These are phyloP conservation scores for Protobothrops flavoviridis DNA, from an alignment of 2,113 vertebrate species.

Conservation along the genomic window DNA sequence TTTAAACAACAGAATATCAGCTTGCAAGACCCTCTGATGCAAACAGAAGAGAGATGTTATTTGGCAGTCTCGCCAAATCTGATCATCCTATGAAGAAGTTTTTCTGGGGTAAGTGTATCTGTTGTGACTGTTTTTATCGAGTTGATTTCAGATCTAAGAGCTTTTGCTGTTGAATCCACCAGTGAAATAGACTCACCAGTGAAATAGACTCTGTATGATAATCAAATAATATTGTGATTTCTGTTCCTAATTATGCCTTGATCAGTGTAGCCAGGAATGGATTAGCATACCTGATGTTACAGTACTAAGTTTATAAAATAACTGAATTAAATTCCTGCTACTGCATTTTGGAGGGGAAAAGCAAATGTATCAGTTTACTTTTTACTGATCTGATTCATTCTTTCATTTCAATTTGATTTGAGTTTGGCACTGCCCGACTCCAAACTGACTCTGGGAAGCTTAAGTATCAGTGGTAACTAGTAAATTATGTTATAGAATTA, in stretches of 20 bases:
- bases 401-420: neutral
- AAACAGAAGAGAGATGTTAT: constrained; percentile 92
- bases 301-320: neutral
- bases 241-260: neutral
- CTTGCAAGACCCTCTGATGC: constrained; percentile 88
- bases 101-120: constrained; percentile 85
- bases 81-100: constrained; percentile 97
- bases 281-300: constrained; percentile 26
- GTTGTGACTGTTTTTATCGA: neutral
- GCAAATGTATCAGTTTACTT: neutral
- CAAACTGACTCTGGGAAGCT: neutral
- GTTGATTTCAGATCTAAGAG: neutral
- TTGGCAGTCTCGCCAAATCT: constrained; percentile 89
- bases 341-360: neutral
- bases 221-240: neutral
- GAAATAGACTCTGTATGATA: neutral
- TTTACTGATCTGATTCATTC: neutral
- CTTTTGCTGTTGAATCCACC: neutral
- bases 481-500: neutral
- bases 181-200: neutral
- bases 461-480: neutral
- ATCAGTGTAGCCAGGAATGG: neutral
- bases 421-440: neutral
- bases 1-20: constrained; percentile 85
- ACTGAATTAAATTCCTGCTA: neutral